Evolutionary conservation across 2,797 vertebrate species (phyloP).

Genomic region (Anguilla megastoma): DNA sequence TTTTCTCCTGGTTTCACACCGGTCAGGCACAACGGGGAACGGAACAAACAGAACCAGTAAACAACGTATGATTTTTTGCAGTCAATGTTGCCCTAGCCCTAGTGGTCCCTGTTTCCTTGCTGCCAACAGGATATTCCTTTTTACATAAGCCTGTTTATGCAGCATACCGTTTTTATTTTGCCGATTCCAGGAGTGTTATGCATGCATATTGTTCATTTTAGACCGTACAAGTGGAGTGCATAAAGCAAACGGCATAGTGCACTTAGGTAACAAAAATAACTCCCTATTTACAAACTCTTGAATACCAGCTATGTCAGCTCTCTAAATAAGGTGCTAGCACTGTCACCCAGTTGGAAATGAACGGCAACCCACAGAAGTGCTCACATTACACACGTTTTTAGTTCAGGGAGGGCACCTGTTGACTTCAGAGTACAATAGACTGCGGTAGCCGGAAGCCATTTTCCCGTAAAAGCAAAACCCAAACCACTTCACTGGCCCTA

Average conservation of each 20-base stretch:
- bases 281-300: background rate
- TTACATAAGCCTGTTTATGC: background rate
- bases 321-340: background rate
- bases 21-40: background rate
- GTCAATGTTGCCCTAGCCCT: background rate
- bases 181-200: background rate
- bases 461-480: background rate
- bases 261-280: background rate
- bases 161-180: background rate
- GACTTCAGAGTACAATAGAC: background rate
- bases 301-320: too few relatives aligned
- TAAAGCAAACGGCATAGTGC: background rate
- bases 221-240: background rate
- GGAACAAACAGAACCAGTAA: background rate
- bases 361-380: background rate
- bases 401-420: background rate
- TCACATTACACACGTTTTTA: background rate
- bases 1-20: background rate
- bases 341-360: background rate
- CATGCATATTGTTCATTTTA: background rate
- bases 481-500: background rate
- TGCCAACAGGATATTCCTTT: background rate
- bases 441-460: background rate
- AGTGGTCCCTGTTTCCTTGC: background rate
- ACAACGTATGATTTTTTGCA: too few relatives aligned